Evolutionary conservation across 1,140 invertebrate species (phyloP), one percentile per base, ranked within the genome.

Genomic region (Drosophila pectinifera): DNA sequence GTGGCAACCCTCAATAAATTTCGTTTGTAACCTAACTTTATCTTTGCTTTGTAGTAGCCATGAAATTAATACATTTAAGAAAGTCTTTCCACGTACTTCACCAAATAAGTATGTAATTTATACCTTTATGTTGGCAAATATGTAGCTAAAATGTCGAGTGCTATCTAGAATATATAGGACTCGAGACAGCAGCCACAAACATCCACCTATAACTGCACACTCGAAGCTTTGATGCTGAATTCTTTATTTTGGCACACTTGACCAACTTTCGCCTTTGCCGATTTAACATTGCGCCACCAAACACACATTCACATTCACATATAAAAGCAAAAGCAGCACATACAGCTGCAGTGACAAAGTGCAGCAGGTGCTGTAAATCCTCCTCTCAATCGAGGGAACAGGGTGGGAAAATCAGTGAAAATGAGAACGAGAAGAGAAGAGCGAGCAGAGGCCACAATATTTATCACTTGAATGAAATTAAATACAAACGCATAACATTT

Each of bases 241-340:
- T 89, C 61, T 73, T 86, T 89, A 79, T 86, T 88, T 86, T 89
- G 72, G 64, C 80, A 80, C 72, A 88, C 83, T 88, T 89, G 83
- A 88, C 83, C 83, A 88, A 88, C 64, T 84, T 88, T 89, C 65
- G 65, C 62, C 58, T 43, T 36, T 80, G 55, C 59, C 59, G 65
- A 83, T 73, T 76, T 76, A 65, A 76, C 51, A 79, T 73, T 75
- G 65, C 68, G 64, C 63, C 64, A 54, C 51, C 46, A 58, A 46
- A 43, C 55, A 42, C n/a, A n/a, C n/a, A n/a, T n/a, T n/a, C 45
- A 54, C 51, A 62, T 24, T 43, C 34, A 59, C 41, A 62, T 34
- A 53, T 10, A 16, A 13, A 46, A 6, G 41, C 45, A 73, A 16
- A 28, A 28, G 18, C 11, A 53, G 13, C 31, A n/a, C 49, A 53